Evolutionary conservation across 2,888 invertebrate genomes (phyloP).

Genomic region (Leucophora obtusa): DNA sequence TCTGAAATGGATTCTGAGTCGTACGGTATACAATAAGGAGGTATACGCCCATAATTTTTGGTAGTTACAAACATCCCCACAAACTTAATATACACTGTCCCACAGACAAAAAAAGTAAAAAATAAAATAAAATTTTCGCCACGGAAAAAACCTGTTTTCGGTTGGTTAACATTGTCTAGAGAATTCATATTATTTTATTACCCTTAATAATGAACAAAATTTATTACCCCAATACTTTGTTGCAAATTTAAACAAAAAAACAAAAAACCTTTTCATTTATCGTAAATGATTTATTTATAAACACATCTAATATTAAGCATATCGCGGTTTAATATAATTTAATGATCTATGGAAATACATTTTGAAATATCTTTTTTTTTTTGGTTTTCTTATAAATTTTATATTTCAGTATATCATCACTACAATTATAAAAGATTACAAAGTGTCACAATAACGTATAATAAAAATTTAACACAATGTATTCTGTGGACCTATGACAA

Average conservation of each 20-base stretch:
- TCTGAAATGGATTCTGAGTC: too few species aligned
- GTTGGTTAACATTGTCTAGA: neutral
- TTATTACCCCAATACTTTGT: neutral
- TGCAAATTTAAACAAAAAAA: neutral
- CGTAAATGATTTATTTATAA: neutral
- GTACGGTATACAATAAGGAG: too few species aligned
- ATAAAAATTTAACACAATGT: constrained; percentile 10
- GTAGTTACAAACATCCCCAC: too few species aligned
- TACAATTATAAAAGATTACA: constrained; percentile 50
- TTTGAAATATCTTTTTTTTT: neutral
- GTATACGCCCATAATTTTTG: too few species aligned
- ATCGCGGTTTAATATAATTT: neutral
- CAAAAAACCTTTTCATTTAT: neutral
- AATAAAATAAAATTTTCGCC: too few species aligned
- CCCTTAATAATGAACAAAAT: neutral
- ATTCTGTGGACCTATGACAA: too few species aligned
- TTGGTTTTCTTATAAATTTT: neutral
- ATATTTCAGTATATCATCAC: constrained; percentile 42
- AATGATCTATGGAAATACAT: neutral
- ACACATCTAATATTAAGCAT: neutral
- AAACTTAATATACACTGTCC: too few species aligned
- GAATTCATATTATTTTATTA: neutral
- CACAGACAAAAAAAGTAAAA: neutral
- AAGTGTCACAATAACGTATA: constrained; percentile 28
- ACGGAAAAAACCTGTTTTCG: neutral